Conservation (phyloP, 1,140 invertebrate genomes). For the Megalopta genalis region DNA sequence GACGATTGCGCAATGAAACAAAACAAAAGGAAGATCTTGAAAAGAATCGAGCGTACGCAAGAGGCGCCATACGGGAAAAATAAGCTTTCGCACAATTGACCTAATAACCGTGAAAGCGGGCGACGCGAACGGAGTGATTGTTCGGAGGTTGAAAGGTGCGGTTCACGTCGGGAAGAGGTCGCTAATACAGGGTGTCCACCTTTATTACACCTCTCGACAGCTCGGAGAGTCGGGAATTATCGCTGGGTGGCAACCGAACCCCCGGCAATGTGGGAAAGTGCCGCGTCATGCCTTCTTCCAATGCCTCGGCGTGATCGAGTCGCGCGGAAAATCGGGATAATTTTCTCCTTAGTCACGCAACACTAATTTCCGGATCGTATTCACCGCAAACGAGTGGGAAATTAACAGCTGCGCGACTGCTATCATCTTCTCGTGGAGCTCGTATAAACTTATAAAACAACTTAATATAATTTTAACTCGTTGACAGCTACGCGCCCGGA, state of each 20-base stretch:
- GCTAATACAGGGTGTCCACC: slow-evolving; percentile 58
- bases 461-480: too few species aligned
- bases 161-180: slow-evolving; percentile 38
- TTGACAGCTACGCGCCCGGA: too few species aligned
- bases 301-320: background rate
- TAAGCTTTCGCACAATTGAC: slow-evolving; percentile 55
- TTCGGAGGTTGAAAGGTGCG: slow-evolving; percentile 26
- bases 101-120: slow-evolving; percentile 59
- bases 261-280: slow-evolving; percentile 49
- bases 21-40: background rate
- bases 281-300: slow-evolving; percentile 10
- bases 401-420: too few species aligned
- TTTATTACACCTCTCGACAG: slow-evolving; percentile 54
- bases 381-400: too few species aligned
- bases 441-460: too few species aligned
- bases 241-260: slow-evolving; percentile 31
- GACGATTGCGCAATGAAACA: background rate
- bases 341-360: background rate
- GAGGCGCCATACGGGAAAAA: slow-evolving; percentile 23
- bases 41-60: slow-evolving; percentile 14
- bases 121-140: slow-evolving; percentile 41
- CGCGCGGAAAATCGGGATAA: background rate
- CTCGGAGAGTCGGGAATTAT: slow-evolving; percentile 53
- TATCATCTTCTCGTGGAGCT: too few species aligned
- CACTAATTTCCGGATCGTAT: too few species aligned